Percentiles rank a stretch among this genome's conserved stretches.
phyloP scores from a whole-genome alignment of 2,113 vertebrate genomes.

The Halichoeres trimaculatus region DNA sequence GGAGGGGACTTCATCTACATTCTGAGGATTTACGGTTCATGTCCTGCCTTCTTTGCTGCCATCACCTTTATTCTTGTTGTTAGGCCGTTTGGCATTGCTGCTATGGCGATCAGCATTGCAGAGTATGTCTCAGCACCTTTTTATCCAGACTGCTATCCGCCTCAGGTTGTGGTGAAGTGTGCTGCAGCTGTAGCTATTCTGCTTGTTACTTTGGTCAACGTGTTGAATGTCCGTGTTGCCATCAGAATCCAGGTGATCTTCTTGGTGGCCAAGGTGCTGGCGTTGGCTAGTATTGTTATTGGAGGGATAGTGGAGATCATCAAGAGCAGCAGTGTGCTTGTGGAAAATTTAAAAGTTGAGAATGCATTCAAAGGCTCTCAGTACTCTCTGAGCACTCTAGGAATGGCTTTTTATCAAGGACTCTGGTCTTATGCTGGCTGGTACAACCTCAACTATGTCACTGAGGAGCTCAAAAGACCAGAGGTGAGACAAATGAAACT shows the following conservation, averaged over 20 bases:
- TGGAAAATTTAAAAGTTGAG: slow-evolving; percentile 76
- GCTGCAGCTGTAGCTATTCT: slow-evolving; percentile 80
- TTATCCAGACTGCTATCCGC: slow-evolving; percentile 79
- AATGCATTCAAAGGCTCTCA: slow-evolving; percentile 82
- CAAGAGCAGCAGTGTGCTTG: slow-evolving; percentile 70
- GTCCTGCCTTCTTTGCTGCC: slow-evolving; percentile 85
- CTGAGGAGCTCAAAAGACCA: slow-evolving; percentile 87
- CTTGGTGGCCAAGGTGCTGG: slow-evolving; percentile 82
- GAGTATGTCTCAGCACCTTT: slow-evolving; percentile 82
- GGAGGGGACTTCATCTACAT: slow-evolving; percentile 90
- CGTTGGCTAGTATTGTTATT: slow-evolving; percentile 82
- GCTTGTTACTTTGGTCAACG: slow-evolving; percentile 78
- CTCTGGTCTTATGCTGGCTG: slow-evolving; percentile 89
- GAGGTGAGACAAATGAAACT: slow-evolving; percentile 78
- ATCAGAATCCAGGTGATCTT: slow-evolving; percentile 84
- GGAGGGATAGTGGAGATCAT: slow-evolving; percentile 79
- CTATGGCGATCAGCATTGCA: slow-evolving; percentile 84
- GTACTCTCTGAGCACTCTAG: slow-evolving; percentile 68
- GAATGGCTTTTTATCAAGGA: slow-evolving; percentile 87
- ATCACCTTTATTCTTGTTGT: slow-evolving; percentile 82
- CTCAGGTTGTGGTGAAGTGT: slow-evolving; percentile 74
- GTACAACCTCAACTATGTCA: slow-evolving; percentile 87
- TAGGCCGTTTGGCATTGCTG: slow-evolving; percentile 81
- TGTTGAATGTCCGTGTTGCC: slow-evolving; percentile 81
- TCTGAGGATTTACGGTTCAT: slow-evolving; percentile 84